phyloP scores from a whole-genome alignment of 1,140 invertebrate species.

The Papilio helenus region DNA sequence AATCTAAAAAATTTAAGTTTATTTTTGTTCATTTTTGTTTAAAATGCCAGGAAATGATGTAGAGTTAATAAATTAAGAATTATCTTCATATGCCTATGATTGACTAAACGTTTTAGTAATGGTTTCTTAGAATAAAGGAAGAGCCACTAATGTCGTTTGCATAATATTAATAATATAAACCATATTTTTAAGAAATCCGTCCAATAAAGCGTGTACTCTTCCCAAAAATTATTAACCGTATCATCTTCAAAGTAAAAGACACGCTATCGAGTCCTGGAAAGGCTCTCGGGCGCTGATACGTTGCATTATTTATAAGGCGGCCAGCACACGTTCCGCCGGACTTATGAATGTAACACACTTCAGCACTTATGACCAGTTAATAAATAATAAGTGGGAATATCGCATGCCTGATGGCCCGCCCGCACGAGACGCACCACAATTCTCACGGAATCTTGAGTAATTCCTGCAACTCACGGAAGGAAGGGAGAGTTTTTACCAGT shows the following conservation, averaged over 20 bases:
- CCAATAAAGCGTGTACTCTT: neutral
- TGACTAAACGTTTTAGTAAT: no score
- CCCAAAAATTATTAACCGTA: conserved; percentile 48
- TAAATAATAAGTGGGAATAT: conserved; percentile 78
- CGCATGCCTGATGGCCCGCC: conserved; percentile 57
- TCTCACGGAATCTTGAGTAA: conserved; percentile 53
- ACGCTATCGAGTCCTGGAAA: conserved; percentile 51
- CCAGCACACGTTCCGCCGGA: conserved; percentile 60
- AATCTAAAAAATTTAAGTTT: neutral
- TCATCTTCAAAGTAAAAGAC: conserved; percentile 54
- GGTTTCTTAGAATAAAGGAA: neutral
- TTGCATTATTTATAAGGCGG: conserved; percentile 67
- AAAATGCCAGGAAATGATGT: no score
- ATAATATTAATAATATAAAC: no score
- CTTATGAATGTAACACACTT: conserved; percentile 80
- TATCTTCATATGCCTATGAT: no score
- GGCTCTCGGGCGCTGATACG: conserved; percentile 46
- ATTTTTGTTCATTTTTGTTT: no score
- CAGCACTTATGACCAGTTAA: conserved; percentile 81
- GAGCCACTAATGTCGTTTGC: no score
- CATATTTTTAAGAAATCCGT: conserved; percentile 1
- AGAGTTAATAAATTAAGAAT: no score
- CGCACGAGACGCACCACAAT: conserved; percentile 57
- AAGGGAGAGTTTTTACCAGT: conserved; percentile 53
- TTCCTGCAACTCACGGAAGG: conserved; percentile 59